These are phyloP conservation scores for Trinectes maculatus DNA, from an alignment of 2,113 vertebrate species.

Conservation along the genomic window DNA sequence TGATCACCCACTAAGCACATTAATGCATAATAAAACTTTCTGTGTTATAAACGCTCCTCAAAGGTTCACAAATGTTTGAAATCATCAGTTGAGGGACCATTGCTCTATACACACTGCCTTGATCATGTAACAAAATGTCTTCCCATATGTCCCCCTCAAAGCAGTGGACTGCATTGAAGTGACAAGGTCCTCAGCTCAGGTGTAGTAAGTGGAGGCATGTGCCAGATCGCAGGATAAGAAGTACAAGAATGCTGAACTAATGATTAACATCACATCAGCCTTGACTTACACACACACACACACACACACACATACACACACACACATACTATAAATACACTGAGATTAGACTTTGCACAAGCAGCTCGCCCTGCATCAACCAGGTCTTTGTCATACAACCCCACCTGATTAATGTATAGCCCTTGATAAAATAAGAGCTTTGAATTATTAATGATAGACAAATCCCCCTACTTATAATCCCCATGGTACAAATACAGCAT, in stretches of 20 bases:
- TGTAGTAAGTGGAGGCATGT: slow-evolving; percentile 52
- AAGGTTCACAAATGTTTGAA: no score
- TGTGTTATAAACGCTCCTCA: no score
- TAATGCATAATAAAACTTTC: background rate
- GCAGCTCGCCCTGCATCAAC: slow-evolving; percentile 38
- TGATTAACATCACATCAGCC: slow-evolving; percentile 54
- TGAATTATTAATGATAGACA: background rate
- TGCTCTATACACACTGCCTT: no score
- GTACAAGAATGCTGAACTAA: slow-evolving; percentile 59
- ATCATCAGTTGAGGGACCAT: no score
- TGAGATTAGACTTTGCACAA: slow-evolving; percentile 55
- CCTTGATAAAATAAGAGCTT: slow-evolving; percentile 39
- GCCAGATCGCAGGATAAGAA: slow-evolving; percentile 18
- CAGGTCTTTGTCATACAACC: slow-evolving; percentile 24
- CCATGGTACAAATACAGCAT: background rate
- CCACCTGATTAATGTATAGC: slow-evolving; percentile 25
- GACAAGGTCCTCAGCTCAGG: slow-evolving; percentile 4
- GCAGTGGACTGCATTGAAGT: background rate
- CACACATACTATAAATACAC: slow-evolving; percentile 67
- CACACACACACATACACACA: slow-evolving; percentile 11
- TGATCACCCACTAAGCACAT: background rate
- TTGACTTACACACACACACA: slow-evolving; percentile 29
- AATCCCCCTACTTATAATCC: slow-evolving; percentile 9
- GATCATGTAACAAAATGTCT: background rate
- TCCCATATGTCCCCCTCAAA: no score